phyloP scores from a whole-genome alignment of 2,113 vertebrate genomes.

The Megaceryle torquata region DNA sequence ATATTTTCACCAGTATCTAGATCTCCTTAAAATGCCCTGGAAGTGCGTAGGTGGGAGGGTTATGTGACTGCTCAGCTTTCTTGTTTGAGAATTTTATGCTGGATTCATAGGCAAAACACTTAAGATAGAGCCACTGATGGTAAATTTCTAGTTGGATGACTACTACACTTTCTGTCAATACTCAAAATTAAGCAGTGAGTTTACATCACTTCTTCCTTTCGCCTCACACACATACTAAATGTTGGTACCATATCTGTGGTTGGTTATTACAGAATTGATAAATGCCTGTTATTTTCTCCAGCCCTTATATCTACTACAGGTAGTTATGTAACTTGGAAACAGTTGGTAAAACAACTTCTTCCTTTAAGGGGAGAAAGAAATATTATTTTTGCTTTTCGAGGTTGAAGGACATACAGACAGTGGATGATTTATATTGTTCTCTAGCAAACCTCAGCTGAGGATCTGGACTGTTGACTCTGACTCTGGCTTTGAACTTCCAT shows the following conservation, averaged over 20 bases:
- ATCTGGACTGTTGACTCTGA: background rate
- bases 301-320: background rate
- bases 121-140: background rate
- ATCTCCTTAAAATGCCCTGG: background rate
- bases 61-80: background rate
- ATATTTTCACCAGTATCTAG: background rate
- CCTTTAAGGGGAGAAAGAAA: fast-evolving
- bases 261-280: background rate
- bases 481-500: background rate
- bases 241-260: background rate
- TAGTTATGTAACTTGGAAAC: background rate
- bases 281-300: background rate
- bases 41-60: background rate
- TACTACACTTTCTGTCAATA: background rate
- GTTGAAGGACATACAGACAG: background rate
- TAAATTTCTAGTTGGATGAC: background rate
- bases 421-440: background rate
- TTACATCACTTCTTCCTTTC: background rate
- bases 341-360: background rate
- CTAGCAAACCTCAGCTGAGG: background rate
- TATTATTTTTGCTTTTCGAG: background rate
- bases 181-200: background rate
- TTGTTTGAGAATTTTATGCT: background rate
- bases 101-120: background rate
- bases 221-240: fast-evolving